Base-by-base conservation (phyloP, 2,888 invertebrate species). In the Drosophila niveifrons region DNA sequence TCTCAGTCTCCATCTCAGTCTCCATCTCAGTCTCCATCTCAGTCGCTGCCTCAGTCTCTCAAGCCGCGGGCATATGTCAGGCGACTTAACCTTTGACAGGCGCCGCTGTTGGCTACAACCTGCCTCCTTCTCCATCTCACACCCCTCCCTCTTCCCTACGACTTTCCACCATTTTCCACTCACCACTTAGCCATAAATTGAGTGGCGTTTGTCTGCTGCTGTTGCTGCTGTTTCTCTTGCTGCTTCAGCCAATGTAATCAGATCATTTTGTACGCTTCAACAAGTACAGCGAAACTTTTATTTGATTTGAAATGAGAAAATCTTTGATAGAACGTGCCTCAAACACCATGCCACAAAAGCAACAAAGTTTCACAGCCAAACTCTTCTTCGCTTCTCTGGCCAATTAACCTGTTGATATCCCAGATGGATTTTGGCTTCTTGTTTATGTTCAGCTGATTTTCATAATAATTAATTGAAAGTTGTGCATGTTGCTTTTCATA, bases 31-130 rank as follows among this genome's bases (percentile, higher is more conserved):
- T n/a, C n/a, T n/a, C n/a, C n/a, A n/a, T n/a, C 34, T 29, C 66
- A 23, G 18, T 18, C 41, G 53, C 56, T 18, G 66, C 15, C 41
- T 55, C 39, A 28, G 39, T 28, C 46, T 43, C 2, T 36, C 10
- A 15, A 43, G 50, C 34, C 46, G 50, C 48, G 46, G 50, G 65
- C 65, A 57, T 66, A 67, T 79, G 77, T 64, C 67, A 57, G 59
- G 39, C 67, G 67, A 66, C 66, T 68, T 78, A 72, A 75, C 80
- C 80, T 78, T 75, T 78, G 68, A 75, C 64, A 66, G 63, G 23
- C 48, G 36, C 18, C 23, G 34, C 62, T 41, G 15, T 29, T n/a
- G 53, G 41, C 43, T 10, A n/a, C 39, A 8, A n/a, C 34, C 41
- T 23, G 23, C 2, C 2, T 1, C 6, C 2, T 11, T n/a, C n/a